Percentiles rank a stretch among this genome's conserved stretches.
Conservation (phyloP, 64 coral and sea anemone genomes). For the Stylophora pistillata region DNA sequence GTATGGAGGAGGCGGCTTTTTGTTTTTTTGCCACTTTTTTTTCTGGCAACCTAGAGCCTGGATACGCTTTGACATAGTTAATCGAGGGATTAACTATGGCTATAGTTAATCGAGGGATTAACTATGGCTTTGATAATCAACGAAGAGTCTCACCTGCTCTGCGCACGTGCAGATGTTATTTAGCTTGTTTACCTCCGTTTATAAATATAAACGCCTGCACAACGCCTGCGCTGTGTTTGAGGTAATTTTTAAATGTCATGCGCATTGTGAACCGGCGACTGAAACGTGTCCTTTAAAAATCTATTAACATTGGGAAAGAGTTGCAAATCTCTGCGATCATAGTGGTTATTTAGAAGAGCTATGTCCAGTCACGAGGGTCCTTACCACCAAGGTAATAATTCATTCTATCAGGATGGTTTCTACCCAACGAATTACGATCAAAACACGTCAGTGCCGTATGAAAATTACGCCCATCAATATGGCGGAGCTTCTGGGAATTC, state of each 20-base stretch:
- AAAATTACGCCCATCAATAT: constrained; percentile 49
- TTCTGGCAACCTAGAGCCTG: too few relatives aligned
- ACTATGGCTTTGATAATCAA: too few relatives aligned
- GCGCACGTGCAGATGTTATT: too few relatives aligned
- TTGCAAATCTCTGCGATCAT: background rate
- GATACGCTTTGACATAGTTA: too few relatives aligned
- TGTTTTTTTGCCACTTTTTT: too few relatives aligned
- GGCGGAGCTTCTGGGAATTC: constrained; percentile 30
- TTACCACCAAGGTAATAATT: constrained; percentile 59
- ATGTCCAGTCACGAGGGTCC: constrained; percentile 62
- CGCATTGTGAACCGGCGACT: background rate
- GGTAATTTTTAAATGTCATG: background rate
- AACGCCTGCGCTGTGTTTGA: background rate
- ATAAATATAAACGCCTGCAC: too few relatives aligned
- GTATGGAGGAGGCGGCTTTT: too few relatives aligned
- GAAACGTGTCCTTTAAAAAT: constrained; percentile 15
- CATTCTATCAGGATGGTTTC: constrained; percentile 90
- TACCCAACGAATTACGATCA: constrained; percentile 78
- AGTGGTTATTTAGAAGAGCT: background rate
- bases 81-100: too few relatives aligned
- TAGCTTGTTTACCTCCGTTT: too few relatives aligned
- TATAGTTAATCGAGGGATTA: too few relatives aligned
- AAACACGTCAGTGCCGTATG: constrained; percentile 23
- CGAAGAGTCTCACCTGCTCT: too few relatives aligned
- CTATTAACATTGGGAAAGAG: too few relatives aligned